These are phyloP conservation scores for Oryzias curvinotus DNA, from an alignment of 2,113 vertebrate species.

Conservation along the genomic window DNA sequence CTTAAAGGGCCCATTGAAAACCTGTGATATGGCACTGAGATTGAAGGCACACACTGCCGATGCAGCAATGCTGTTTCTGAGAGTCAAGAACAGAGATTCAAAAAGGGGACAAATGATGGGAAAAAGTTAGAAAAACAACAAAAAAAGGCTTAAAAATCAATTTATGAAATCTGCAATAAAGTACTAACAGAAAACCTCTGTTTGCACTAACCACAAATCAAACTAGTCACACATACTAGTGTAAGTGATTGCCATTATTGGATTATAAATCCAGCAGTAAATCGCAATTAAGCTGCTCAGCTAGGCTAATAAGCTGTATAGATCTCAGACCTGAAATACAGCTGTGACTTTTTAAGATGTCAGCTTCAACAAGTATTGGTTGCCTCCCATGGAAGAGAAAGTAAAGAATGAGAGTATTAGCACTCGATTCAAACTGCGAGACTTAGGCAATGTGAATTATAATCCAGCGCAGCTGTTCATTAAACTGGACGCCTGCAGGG, in stretches of 20 bases:
- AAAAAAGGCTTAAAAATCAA: conserved; percentile 5
- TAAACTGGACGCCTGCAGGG: conserved; percentile 63
- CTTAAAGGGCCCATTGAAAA: conserved; percentile 95
- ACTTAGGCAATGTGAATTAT: conserved; percentile 63
- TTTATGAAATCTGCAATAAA: conserved; percentile 1
- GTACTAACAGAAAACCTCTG: background rate
- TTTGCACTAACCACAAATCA: conserved; percentile 44
- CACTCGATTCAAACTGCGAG: conserved; percentile 56
- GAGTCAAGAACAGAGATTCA: conserved; percentile 25
- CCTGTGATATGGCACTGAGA: conserved; percentile 89
- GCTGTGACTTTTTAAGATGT: conserved; percentile 68
- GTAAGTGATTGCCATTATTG: conserved; percentile 50
- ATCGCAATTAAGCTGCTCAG: conserved; percentile 56
- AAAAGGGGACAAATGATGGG: background rate
- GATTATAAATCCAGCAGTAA: conserved; percentile 55
- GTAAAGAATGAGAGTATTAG: conserved; percentile 67
- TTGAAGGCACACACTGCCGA: conserved; percentile 98
- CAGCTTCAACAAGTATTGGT: conserved; percentile 61
- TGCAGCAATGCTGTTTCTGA: conserved; percentile 94
- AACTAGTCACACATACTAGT: conserved; percentile 8
- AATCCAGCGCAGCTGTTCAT: conserved; percentile 63
- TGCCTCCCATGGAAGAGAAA: conserved; percentile 40
- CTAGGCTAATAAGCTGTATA: conserved; percentile 58
- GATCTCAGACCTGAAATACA: conserved; percentile 63
- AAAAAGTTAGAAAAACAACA: conserved; percentile 9